phyloP scores from a whole-genome alignment of 2,113 vertebrate species.

The Craseonycteris thonglongyai region DNA sequence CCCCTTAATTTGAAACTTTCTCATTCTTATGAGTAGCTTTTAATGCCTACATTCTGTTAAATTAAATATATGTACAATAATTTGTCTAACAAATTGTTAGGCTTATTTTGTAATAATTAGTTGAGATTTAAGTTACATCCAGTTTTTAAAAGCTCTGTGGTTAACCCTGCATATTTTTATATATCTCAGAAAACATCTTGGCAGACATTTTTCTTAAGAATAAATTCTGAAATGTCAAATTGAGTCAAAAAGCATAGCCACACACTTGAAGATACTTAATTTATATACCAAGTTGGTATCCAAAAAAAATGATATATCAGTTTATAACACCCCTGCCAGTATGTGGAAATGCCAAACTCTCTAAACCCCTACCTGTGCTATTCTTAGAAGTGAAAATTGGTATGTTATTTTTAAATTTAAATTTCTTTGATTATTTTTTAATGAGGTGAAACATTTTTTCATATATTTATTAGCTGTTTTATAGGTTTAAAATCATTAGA shows the following conservation, averaged over 20 bases:
- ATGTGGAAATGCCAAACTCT: not conserved
- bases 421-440: not conserved
- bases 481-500: not conserved
- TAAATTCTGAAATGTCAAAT: conserved; percentile 25
- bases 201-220: not conserved
- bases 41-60: not conserved
- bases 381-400: not conserved
- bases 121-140: not conserved
- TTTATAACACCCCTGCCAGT: not conserved
- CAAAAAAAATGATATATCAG: not conserved
- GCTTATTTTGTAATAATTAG: not conserved
- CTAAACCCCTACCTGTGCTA: not conserved
- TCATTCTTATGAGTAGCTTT: not conserved
- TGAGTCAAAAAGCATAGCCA: conserved; percentile 5
- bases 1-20: not conserved
- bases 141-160: not conserved
- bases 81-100: not conserved
- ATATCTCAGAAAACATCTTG: not conserved
- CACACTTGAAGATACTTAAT: not conserved
- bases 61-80: not conserved
- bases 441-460: not conserved
- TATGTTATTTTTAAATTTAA: not conserved
- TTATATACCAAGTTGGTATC: not conserved
- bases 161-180: not conserved
- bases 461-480: not conserved